phyloP scores from a whole-genome alignment of 2,797 vertebrate genomes.

The Rhinophrynus dorsalis region DNA sequence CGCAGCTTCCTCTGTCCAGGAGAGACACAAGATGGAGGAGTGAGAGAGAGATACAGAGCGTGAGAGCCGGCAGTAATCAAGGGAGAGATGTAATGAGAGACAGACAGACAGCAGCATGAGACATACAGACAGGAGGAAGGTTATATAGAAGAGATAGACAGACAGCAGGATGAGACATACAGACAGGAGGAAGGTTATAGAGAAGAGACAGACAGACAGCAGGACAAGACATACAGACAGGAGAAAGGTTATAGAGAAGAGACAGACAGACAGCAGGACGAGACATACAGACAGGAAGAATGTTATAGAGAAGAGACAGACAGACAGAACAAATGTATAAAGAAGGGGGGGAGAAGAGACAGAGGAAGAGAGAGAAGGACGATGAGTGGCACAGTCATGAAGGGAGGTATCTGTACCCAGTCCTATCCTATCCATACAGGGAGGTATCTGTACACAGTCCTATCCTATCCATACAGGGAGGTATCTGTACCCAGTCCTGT shows the following conservation, averaged over 20 bases:
- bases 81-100: background rate
- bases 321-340: no score
- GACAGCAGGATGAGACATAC: no score
- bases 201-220: background rate
- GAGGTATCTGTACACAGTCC: no score
- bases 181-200: background rate
- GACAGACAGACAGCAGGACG: background rate
- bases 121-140: background rate
- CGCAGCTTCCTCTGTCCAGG: slow-evolving; percentile 94
- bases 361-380: no score
- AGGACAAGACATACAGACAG: background rate
- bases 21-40: slow-evolving; percentile 55
- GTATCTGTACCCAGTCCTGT: no score
- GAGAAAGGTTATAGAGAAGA: background rate
- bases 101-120: background rate
- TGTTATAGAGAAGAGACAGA: background rate
- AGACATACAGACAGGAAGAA: background rate
- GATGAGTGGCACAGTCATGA: no score
- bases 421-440: no score
- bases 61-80: background rate
- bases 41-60: background rate
- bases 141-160: background rate
- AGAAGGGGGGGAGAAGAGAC: no score
- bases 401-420: no score
- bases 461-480: no score